Evolutionary conservation across 2,888 invertebrate species (phyloP), one percentile per base, ranked within the genome.

Genomic region (Scaptodrosophila latifasciaeformis): DNA sequence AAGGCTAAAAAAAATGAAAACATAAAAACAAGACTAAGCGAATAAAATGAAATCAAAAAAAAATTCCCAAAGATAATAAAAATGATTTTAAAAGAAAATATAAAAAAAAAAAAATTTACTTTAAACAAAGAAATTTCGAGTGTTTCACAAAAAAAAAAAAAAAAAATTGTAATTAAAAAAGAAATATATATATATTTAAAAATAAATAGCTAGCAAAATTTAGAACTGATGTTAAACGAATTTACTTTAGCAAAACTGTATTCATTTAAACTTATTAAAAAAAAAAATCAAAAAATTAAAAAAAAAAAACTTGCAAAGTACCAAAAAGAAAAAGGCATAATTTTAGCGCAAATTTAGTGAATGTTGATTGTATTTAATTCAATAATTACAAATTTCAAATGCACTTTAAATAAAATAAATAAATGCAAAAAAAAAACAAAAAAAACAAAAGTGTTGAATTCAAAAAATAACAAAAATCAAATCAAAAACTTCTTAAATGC

Each of bases 211-310:
- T 62, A 65, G 65, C 35, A 31, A 52, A 61, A 68, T n/a, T 70
- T 82, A 80, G 83, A 83, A 84, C 84, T 83, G 82, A 77, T 72
- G 82, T 76, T 77, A 69, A 81, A 83, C 84, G 83, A 84, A 84
- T 84, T 83, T 83, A 84, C 84, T 84, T 83, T 84, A 83, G 69
- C 59, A 48, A 80, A 79, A 79, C 62, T 69, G 79, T 81, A 75
- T 81, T 78, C 68, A 81, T 62, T 63, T 63, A 56, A 43, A 65
- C 49, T 55, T 49, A 44, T 27, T 13, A 49, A 49, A 42, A 35
- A 15, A 21, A n/a, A 50, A 44, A 27, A 67, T 44, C 34, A 35
- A 46, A 45, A 7, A 15, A 37, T 17, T 37, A 49, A 21, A 21
- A 39, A 47, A 47, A 35, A 47, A 45, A 12, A 44, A 48, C 56